Evolutionary conservation across 1,140 invertebrate genomes (phyloP).

Genomic region (Papilio polyxenes): DNA sequence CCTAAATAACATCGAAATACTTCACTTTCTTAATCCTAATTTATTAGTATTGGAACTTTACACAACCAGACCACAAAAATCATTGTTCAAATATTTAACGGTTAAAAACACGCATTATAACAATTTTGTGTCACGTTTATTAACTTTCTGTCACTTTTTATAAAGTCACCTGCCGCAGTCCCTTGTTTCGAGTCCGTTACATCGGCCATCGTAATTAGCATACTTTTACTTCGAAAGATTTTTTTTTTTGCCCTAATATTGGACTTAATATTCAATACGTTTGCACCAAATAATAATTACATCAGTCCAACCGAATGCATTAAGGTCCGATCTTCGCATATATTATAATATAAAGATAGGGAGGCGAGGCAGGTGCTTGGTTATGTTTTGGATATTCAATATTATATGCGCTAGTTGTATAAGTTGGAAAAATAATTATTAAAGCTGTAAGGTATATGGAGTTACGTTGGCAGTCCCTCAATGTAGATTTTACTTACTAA

Average conservation of each 20-base stretch:
- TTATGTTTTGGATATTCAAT: conserved; percentile 40
- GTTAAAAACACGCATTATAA: conserved; percentile 42
- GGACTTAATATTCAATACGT: conserved; percentile 69
- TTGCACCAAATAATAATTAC: conserved; percentile 76
- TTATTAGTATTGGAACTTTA: too few species aligned
- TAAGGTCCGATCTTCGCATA: conserved; percentile 66
- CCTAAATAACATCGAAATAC: neutral
- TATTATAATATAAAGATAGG: conserved; percentile 67
- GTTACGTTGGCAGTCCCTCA: too few species aligned
- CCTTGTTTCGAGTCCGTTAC: conserved; percentile 57
- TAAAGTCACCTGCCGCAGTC: conserved; percentile 61
- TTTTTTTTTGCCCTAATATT: conserved; percentile 66
- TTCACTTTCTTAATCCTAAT: too few species aligned
- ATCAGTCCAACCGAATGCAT: conserved; percentile 62
- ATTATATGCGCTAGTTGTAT: neutral
- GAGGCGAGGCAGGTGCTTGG: conserved; percentile 60
- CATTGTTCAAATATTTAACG: conserved; percentile 31
- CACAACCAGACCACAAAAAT: conserved; percentile 4
- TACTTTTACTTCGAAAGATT: conserved; percentile 64
- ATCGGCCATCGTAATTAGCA: conserved; percentile 60
- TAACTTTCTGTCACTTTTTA: conserved; percentile 66
- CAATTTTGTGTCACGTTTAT: conserved; percentile 54
- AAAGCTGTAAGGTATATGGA: neutral
- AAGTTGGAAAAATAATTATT: neutral
- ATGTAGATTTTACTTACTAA: too few species aligned